Evolutionary conservation across 2,888 invertebrate genomes (phyloP).

Genomic region (Hedya salicella): DNA sequence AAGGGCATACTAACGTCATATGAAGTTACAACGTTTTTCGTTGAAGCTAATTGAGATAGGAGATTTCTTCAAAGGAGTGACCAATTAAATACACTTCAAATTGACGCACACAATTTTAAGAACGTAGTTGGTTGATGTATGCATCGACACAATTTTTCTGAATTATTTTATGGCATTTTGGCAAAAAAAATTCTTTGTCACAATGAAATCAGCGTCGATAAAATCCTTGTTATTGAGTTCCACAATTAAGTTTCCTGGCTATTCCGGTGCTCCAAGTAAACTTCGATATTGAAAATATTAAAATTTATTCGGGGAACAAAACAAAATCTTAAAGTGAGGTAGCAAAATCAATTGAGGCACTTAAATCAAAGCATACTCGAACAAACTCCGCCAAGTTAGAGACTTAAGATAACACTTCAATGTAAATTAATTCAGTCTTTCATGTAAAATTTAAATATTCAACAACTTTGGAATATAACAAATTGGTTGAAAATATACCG

Average conservation of each 20-base stretch:
- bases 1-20: too few relatives aligned
- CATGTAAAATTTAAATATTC: conserved; percentile 44
- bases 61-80: too few relatives aligned
- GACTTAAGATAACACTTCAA: conserved; percentile 45
- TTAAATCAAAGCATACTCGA: conserved; percentile 43
- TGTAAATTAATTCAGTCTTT: conserved; percentile 48
- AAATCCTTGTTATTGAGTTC: conserved; percentile 32
- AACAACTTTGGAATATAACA: conserved; percentile 44
- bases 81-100: too few relatives aligned
- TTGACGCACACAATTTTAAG: too few relatives aligned
- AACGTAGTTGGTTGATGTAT: too few relatives aligned
- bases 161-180: background rate
- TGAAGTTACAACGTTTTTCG: too few relatives aligned
- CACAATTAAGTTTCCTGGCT: conserved; percentile 34
- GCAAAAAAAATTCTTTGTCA: conserved; percentile 4
- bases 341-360: conserved; percentile 41
- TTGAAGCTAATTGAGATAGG: too few relatives aligned
- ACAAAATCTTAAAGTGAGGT: conserved; percentile 41
- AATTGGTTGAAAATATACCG: conserved; percentile 31
- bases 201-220: conserved; percentile 20
- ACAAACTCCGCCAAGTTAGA: conserved; percentile 42
- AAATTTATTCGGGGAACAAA: conserved; percentile 43
- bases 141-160: background rate
- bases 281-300: conserved; percentile 43
- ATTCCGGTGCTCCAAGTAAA: conserved; percentile 21